Conservation (phyloP, 1,140 invertebrate genomes). For the Phenacoccus solenopsis region DNA sequence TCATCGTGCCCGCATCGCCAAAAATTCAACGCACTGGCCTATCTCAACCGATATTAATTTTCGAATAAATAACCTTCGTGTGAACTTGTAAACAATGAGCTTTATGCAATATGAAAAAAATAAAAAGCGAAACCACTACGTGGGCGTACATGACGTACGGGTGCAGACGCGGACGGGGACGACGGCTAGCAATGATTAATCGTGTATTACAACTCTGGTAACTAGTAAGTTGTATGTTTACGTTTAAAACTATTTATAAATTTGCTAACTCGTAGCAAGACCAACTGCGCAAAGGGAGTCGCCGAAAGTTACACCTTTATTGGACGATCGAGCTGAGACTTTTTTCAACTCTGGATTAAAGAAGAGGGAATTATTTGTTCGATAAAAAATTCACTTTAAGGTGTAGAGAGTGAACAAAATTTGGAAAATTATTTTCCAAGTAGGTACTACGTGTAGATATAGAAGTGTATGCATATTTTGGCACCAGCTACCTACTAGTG, state of each 20-base stretch:
- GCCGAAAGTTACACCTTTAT: too few relatives aligned
- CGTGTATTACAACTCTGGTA: not conserved
- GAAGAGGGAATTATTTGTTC: too few relatives aligned
- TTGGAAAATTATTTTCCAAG: too few relatives aligned
- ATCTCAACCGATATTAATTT: not conserved
- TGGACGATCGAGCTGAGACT: too few relatives aligned
- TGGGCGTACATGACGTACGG: not conserved
- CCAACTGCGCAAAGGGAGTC: not conserved
- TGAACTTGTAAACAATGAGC: not conserved
- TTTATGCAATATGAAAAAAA: not conserved
- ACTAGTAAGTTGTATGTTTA: not conserved
- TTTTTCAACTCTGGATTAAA: too few relatives aligned
- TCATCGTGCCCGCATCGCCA: not conserved
- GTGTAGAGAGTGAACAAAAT: too few relatives aligned
- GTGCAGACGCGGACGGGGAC: not conserved
- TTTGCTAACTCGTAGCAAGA: not conserved
- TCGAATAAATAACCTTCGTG: not conserved
- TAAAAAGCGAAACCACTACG: not conserved
- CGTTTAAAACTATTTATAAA: constrained; percentile 2
- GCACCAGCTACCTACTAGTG: too few relatives aligned
- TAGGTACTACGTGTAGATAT: too few relatives aligned
- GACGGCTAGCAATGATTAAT: not conserved
- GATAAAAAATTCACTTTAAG: too few relatives aligned
- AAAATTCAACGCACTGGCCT: not conserved
- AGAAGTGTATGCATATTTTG: too few relatives aligned